Evolutionary conservation across 2,888 invertebrate genomes (phyloP).

Genomic region (Dastarcus helophoroides): DNA sequence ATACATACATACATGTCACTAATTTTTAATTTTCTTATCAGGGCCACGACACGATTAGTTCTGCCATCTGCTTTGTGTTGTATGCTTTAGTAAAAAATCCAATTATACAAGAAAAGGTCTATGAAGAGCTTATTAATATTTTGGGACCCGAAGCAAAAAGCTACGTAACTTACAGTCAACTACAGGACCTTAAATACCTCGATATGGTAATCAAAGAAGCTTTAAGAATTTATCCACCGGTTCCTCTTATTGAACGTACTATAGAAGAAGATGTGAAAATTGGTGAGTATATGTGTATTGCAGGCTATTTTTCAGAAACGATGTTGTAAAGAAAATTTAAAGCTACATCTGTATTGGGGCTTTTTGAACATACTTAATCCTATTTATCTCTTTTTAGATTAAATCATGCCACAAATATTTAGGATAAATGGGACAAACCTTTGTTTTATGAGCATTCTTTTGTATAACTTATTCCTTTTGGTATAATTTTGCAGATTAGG

Average conservation of each 20-base stretch:
- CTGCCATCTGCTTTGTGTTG: conserved; percentile 42
- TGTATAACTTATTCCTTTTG: too few species aligned
- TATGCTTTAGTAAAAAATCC: conserved; percentile 41
- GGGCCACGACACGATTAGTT: conserved; percentile 46
- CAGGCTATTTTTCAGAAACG: too few species aligned
- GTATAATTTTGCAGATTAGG: too few species aligned
- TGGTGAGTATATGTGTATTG: conserved; percentile 13
- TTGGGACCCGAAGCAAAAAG: conserved; percentile 22
- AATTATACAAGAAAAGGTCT: conserved; percentile 33
- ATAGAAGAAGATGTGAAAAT: conserved; percentile 34
- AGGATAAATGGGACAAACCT: too few species aligned
- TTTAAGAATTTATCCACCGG: conserved; percentile 44
- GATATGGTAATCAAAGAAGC: conserved; percentile 48
- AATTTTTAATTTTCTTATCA: too few species aligned
- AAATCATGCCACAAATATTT: too few species aligned
- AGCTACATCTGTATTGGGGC: too few species aligned
- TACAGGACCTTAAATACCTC: conserved; percentile 38
- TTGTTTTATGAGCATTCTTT: too few species aligned
- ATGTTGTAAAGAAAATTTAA: too few species aligned
- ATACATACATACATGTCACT: too few species aligned
- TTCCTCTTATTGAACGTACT: conserved; percentile 39
- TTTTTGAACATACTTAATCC: too few species aligned
- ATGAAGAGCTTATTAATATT: conserved; percentile 24
- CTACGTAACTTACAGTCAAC: conserved; percentile 20
- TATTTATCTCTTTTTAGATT: too few species aligned